Evolutionary conservation across 2,888 invertebrate genomes (phyloP), one percentile per base, ranked within the genome.

Genomic region (Lapara coniferarum): DNA sequence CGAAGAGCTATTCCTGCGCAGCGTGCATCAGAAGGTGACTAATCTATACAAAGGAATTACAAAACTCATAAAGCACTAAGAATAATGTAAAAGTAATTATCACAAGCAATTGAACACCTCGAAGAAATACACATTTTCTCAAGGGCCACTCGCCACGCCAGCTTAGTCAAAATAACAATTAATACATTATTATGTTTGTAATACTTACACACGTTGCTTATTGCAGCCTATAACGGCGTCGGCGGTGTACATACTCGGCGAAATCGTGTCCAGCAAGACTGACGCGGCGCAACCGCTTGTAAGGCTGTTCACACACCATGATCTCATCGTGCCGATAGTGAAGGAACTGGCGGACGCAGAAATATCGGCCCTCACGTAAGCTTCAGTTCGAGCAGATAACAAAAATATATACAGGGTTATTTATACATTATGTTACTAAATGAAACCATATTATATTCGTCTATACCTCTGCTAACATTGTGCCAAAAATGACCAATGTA

Each of bases 261-360:
- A 98, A 91, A 95, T 98, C 78, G 97, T 97, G 68, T 95, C 97
- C 49, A 97, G 96, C 85, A 98, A 98, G 90, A 96, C 97, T 86
- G 98, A 98, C 87, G 97, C 97, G 75, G 98, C 98, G 30, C 98
- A 98, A 88, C 98, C 98, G 1, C 93, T 98, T 69, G 97, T 98
- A 74, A 95, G 97, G 80, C 95, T 98, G 77, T 97, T 98, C 89
- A 96, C 97, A 77, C 97, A 98, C 86, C 96, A 97, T 87, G 96
- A 96, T 81, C 96, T 97, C 91, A 96, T 98, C 80, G 97, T 98
- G 78, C 96, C 97, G 72, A 96, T 98, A 73, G 97, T 98, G 76
- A 95, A 95, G 85, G 96, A 96, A 70, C 95, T 98, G 73, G 98
- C 98, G 58, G 96, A 97, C 87, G 96, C 97, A 75, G 98, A 98